phyloP scores from a whole-genome alignment of 1,140 invertebrate species.

The Charaxes varanes region DNA sequence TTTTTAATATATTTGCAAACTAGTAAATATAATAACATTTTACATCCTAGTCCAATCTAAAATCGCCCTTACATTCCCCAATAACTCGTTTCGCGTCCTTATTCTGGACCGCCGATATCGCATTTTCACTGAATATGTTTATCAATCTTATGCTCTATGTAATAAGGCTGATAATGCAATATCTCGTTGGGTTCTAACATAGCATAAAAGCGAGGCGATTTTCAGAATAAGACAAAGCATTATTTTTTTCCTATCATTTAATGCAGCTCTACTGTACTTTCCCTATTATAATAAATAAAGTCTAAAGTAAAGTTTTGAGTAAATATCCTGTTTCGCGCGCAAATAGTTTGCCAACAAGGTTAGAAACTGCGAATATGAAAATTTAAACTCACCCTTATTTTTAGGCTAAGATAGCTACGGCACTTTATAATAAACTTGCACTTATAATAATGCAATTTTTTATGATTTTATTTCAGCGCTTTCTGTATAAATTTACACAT shows the following conservation, averaged over 20 bases:
- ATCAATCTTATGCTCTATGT: constrained; percentile 24
- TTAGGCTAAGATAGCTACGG: neutral
- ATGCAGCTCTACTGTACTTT: no score
- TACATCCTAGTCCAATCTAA: no score
- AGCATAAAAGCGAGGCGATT: constrained; percentile 27
- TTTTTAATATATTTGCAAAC: constrained; percentile 9
- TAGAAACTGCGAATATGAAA: constrained; percentile 21
- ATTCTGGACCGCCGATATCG: constrained; percentile 32
- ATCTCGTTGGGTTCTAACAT: constrained; percentile 11
- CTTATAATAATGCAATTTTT: no score
- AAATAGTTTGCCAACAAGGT: constrained; percentile 35
- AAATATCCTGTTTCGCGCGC: constrained; percentile 34
- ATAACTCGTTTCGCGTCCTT: constrained; percentile 33
- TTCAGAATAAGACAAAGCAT: constrained; percentile 36
- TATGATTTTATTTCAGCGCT: no score
- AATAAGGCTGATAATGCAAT: constrained; percentile 31
- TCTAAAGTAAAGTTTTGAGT: neutral
- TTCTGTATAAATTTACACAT: no score
- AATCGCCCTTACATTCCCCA: constrained; percentile 7
- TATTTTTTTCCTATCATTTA: constrained; percentile 20
- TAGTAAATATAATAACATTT: no score
- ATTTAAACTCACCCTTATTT: constrained; percentile 5
- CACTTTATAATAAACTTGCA: neutral
- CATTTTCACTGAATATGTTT: constrained; percentile 11
- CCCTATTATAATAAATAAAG: no score